Evolutionary conservation across 2,888 invertebrate genomes (phyloP), one percentile per base, ranked within the genome.

Genomic region (Ophion ventricosus): DNA sequence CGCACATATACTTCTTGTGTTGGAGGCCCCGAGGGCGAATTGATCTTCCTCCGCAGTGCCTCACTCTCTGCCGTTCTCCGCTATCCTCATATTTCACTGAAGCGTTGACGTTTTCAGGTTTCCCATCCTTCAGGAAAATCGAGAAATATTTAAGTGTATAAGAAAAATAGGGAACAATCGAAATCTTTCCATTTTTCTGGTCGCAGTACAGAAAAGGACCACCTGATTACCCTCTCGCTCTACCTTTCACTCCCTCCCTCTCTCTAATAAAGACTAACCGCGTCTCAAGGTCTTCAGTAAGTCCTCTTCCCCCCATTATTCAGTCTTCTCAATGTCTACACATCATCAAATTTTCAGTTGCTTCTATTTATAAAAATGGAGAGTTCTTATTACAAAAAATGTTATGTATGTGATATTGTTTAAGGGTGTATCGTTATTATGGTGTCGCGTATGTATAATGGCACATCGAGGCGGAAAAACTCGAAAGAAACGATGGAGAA

Each of bases 61-160:
- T 63, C 43, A 74, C 70, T 78, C 54, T 56, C 80, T 23, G 66
- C 85, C 89, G 87, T 88, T 85, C 43, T 49, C 29, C 35, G n/a
- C 29, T 76, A 87, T 90, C 90, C 90, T 90, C 90, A 92, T 92
- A 92, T 92, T 92, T 92, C 91, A 93, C 89, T 75, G 90, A 90
- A 92, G 90, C 91, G 92, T 91, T 92, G 91, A 92, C 92, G 90
- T 92, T 85, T 89, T 56, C 20, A 40, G 90, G 89, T 89, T 88
- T 88, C 89, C 90, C 90, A 90, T 89, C 90, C 90, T 88, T 89
- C 17, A 40, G 59, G 17, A 23, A 61, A 26, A 61, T 20, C 26
- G 23, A 49, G 14, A 23, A 57, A 23, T 59, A 40, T 49, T 73
- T 59, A 0, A 23, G 20, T 26, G 40, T 43, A n/a, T 40, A 43